phyloP scores from a whole-genome alignment of 2,888 invertebrate genomes.

The Epirrhoe tristata region DNA sequence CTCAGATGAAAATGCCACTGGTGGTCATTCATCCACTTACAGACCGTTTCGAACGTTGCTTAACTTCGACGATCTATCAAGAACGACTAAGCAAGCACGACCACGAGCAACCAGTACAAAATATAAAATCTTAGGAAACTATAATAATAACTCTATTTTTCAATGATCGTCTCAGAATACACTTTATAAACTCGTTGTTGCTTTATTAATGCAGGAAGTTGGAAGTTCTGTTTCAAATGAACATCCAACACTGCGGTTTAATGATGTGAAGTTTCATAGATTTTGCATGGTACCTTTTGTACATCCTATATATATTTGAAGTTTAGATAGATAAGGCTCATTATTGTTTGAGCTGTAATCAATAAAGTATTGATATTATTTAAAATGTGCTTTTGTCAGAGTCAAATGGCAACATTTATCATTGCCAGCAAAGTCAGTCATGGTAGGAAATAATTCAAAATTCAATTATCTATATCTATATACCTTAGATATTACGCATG shows the following conservation, averaged over 20 bases:
- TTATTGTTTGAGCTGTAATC: constrained; percentile 14
- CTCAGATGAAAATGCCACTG: too few relatives aligned
- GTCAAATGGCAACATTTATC: neutral
- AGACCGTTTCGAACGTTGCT: too few relatives aligned
- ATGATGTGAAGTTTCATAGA: constrained; percentile 32
- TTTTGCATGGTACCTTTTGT: too few relatives aligned
- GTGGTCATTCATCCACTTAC: too few relatives aligned
- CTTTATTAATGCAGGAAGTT: constrained; percentile 21
- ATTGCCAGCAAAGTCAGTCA: neutral
- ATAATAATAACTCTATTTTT: neutral
- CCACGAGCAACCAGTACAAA: too few relatives aligned
- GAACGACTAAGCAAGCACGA: too few relatives aligned
- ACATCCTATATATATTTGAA: too few relatives aligned
- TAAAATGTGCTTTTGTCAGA: neutral
- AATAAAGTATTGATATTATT: neutral
- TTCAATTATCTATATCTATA: constrained; percentile 25
- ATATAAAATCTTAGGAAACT: too few relatives aligned
- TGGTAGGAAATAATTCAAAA: constrained; percentile 14
- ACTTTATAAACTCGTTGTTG: constrained; percentile 14
- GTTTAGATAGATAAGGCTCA: constrained; percentile 24
- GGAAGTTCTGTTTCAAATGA: constrained; percentile 25
- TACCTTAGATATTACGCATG: constrained; percentile 10
- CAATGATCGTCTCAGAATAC: constrained; percentile 1
- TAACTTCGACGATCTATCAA: too few relatives aligned
- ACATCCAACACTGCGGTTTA: constrained; percentile 24